Conservation (phyloP, 1,140 invertebrate species). For the Drosophila melanogaster region Release_6_plus_ISO1_MT NT_033777.3:23151501-23152000, state of each 20-base stretch:
- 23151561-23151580: constrained; percentile 44
- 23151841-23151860: constrained; percentile 50
- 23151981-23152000: constrained; percentile 80
- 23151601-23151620: constrained; percentile 83
- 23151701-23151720: constrained; percentile 55
- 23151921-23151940: constrained; percentile 23
- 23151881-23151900: constrained; percentile 55
- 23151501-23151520: constrained; percentile 60
- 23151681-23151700: constrained; percentile 48
- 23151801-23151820: constrained; percentile 27
- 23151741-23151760: constrained; percentile 57
- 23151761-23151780: constrained; percentile 56
- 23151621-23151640: constrained; percentile 83
- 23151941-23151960: constrained; percentile 9
- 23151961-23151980: constrained; percentile 62
- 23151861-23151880: constrained; percentile 50
- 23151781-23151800: constrained; percentile 39
- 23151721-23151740: constrained; percentile 48
- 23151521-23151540: constrained; percentile 61
- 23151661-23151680: constrained; percentile 59
- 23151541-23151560: constrained; percentile 42
- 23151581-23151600: constrained; percentile 78
- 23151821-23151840: constrained; percentile 43
- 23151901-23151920: constrained; percentile 35
- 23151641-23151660: constrained; percentile 83